Percentiles rank a stretch among this genome's conserved stretches.
phyloP scores from a whole-genome alignment of 2,797 vertebrate genomes.

The Sternarchorhynchus goeldii region DNA sequence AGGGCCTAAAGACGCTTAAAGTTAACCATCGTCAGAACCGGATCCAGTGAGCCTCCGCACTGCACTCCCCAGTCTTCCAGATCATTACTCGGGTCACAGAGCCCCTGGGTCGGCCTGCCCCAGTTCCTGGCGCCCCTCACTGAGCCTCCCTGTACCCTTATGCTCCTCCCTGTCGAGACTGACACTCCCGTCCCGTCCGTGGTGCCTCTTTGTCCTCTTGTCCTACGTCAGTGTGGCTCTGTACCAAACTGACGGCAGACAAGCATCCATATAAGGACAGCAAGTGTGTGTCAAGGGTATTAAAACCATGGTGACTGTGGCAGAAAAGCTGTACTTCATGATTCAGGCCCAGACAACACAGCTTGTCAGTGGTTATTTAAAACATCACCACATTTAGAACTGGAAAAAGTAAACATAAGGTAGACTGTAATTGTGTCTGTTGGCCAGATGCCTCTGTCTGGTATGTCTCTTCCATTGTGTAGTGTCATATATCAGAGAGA shows the following conservation, averaged over 20 bases:
- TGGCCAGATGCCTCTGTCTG: slow-evolving; percentile 18
- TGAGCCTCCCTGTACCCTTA: too few relatives aligned
- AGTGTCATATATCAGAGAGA: slow-evolving; percentile 46
- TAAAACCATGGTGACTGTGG: slow-evolving; percentile 22
- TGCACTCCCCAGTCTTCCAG: slow-evolving; percentile 5
- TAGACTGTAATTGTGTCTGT: slow-evolving; percentile 38
- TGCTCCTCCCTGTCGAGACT: neutral
- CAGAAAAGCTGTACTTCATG: slow-evolving; percentile 10
- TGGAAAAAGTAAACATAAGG: slow-evolving; percentile 27
- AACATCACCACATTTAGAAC: slow-evolving; percentile 15
- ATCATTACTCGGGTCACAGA: slow-evolving; percentile 6
- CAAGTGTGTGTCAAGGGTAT: slow-evolving; percentile 3
- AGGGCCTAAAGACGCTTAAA: slow-evolving; percentile 42
- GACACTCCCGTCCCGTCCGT: neutral
- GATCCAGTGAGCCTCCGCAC: slow-evolving; percentile 41
- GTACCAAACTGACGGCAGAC: slow-evolving; percentile 19
- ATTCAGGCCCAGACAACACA: slow-evolving; percentile 6
- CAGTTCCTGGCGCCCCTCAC: too few relatives aligned
- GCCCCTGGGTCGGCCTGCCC: neutral
- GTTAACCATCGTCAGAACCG: slow-evolving; percentile 58
- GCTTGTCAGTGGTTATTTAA: slow-evolving; percentile 41
- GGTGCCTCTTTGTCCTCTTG: neutral
- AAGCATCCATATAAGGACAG: slow-evolving; percentile 16
- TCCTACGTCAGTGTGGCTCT: slow-evolving; percentile 22
- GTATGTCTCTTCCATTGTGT: slow-evolving; percentile 25